Evolutionary conservation across 1,140 invertebrate genomes (phyloP).

Genomic region (Drosophila pachea): DNA sequence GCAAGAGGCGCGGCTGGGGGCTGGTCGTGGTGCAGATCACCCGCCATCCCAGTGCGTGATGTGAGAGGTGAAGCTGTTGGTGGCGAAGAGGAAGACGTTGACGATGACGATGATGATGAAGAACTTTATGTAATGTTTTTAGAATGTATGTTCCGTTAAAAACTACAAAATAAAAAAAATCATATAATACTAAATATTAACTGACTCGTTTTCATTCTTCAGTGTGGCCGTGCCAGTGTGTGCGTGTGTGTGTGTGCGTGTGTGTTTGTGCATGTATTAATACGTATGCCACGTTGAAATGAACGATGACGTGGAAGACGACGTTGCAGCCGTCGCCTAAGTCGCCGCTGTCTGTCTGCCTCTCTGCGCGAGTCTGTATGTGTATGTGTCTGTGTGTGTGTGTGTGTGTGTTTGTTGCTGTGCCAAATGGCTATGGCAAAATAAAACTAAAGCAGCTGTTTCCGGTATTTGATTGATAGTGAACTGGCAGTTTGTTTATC

Average conservation of each 20-base stretch:
- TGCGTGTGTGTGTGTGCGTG: background rate
- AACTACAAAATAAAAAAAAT: constrained; percentile 77
- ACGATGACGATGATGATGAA: constrained; percentile 19
- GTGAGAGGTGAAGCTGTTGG: background rate
- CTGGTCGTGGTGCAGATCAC: background rate
- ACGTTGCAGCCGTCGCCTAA: constrained; percentile 40
- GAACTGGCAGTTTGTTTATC: constrained; percentile 79
- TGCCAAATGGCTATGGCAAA: constrained; percentile 76
- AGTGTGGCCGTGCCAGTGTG: background rate
- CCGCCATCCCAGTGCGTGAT: background rate
- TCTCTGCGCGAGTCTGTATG: background rate
- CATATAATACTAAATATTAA: constrained; percentile 71
- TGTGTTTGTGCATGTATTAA: background rate
- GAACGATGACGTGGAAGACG: constrained; percentile 44
- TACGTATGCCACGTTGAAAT: constrained; percentile 27
- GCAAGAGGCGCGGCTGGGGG: constrained; percentile 3
- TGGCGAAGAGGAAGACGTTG: constrained; percentile 14
- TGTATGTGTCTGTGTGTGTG: constrained; percentile 20
- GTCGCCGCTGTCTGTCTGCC: constrained; percentile 32
- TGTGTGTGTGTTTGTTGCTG: constrained; percentile 50
- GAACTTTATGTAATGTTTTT: constrained; percentile 77
- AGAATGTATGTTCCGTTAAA: constrained; percentile 77
- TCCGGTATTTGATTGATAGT: constrained; percentile 79
- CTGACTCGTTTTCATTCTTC: constrained; percentile 16
- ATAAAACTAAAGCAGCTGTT: constrained; percentile 79